Evolutionary conservation across 2,888 invertebrate genomes (phyloP).

Genomic region (Chrysolina haemoptera): DNA sequence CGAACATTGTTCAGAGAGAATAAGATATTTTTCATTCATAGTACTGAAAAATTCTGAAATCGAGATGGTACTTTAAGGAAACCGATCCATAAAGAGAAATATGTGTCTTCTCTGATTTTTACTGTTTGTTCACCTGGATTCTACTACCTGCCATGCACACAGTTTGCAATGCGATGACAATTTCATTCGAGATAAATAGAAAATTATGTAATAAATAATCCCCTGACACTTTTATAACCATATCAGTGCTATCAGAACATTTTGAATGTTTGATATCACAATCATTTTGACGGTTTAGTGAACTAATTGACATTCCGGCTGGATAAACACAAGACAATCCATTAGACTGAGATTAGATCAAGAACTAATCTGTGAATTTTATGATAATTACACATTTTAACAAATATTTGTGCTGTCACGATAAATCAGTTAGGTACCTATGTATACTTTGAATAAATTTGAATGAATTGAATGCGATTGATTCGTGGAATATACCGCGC

Average conservation of each 20-base stretch:
- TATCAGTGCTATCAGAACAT: background rate
- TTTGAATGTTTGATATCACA: slow-evolving; percentile 7
- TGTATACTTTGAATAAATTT: slow-evolving; percentile 30
- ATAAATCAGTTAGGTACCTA: slow-evolving; percentile 24
- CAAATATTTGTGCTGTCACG: slow-evolving; percentile 29
- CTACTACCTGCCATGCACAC: background rate
- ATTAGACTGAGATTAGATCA: slow-evolving; percentile 27
- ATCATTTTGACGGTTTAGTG: background rate
- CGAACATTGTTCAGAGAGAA: too few species aligned
- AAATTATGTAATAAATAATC: background rate
- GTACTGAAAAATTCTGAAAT: too few species aligned
- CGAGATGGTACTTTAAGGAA: too few species aligned
- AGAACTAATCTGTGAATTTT: slow-evolving; percentile 26
- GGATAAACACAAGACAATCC: slow-evolving; percentile 22
- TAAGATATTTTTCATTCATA: too few species aligned
- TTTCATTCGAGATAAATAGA: background rate
- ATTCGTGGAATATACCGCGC: slow-evolving; percentile 10
- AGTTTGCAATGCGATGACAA: background rate
- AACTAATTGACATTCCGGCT: background rate
- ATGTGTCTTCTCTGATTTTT: background rate
- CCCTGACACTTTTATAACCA: slow-evolving; percentile 3
- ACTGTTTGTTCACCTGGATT: background rate
- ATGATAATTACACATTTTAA: slow-evolving; percentile 33
- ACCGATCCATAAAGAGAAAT: too few species aligned
- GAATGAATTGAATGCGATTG: slow-evolving; percentile 16